Base-by-base conservation (phyloP, 2,113 vertebrate genomes). In the Xiphophorus maculatus region DNA sequence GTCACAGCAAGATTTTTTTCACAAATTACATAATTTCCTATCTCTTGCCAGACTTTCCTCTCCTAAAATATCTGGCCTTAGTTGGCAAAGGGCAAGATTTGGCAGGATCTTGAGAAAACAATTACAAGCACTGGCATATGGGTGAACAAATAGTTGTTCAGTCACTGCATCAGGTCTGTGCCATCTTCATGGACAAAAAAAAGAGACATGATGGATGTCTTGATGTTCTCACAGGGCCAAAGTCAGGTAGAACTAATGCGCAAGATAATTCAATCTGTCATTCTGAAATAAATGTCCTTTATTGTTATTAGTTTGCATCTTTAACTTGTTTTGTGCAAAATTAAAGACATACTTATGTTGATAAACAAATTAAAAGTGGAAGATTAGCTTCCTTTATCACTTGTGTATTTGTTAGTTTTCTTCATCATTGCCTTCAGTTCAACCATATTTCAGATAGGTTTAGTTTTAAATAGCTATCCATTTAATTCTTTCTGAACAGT, bases 71-170 rank as follows among this genome's bases (percentile, higher is more conserved):
- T 94, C 91, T 94, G 94, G 92, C 90, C 91, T 86, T 92, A 80
- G 77, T 90, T 94, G 93, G 94, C 94, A 90, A 86, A 84, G 82
- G 88, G 81, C 95, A 93, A 92, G 85, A 92, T 94, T 96, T 98
- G 97, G 97, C 96, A 91, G 92, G 92, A 93, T 94, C 91, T 91
- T 92, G 93, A 93, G 92, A 94, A 95, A 94, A 91, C 93, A 88
- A 94, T 96, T 96, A 97, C 96, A 97, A 96, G 96, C 93, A 88
- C 92, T 91, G 96, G 94, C 98, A 99, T 98, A 98, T 97, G 97
- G 96, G 94, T 94, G 93, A 94, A 97, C 96, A 96, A 95, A 94
- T 93, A 92, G 93, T 94, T 95, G 94, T 95, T 94, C 94, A 94
- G 95, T 95, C 94, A 90, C 91, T 93, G 95, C 96, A 96, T 97